Percentiles rank a stretch among this genome's conserved stretches.
phyloP scores from a whole-genome alignment of 1,140 invertebrate species.

The Zaprionus tsacasi region DNA sequence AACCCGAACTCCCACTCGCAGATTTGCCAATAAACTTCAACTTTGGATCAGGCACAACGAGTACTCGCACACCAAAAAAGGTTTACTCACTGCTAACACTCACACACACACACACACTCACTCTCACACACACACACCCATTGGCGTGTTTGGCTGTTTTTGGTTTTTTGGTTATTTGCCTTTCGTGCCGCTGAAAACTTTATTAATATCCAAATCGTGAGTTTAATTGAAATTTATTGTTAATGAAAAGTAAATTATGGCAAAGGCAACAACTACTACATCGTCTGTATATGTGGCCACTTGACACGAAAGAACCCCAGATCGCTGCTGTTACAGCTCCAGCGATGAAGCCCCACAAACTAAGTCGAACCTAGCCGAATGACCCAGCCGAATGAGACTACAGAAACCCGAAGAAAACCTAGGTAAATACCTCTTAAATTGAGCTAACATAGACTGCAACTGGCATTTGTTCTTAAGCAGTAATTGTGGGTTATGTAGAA shows the following conservation, averaged over 20 bases:
- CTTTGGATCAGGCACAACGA: slow-evolving; percentile 22
- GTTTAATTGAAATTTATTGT: slow-evolving; percentile 83
- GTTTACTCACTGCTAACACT: slow-evolving; percentile 16
- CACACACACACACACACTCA: slow-evolving; percentile 10
- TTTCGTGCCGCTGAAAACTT: slow-evolving; percentile 76
- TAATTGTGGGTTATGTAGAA: too few relatives aligned
- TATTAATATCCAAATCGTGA: slow-evolving; percentile 79
- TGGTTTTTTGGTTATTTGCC: slow-evolving; percentile 58
- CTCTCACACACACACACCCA: not conserved
- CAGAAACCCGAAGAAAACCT: not conserved
- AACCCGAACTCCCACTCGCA: slow-evolving; percentile 57
- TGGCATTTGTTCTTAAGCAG: not conserved
- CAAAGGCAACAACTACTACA: slow-evolving; percentile 31
- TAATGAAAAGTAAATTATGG: slow-evolving; percentile 78
- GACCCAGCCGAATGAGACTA: slow-evolving; percentile 11
- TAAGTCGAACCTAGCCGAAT: not conserved
- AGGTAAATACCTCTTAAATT: not conserved
- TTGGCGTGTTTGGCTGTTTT: slow-evolving; percentile 23
- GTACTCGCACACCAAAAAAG: slow-evolving; percentile 13
- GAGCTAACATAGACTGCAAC: not conserved
- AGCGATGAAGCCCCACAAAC: slow-evolving; percentile 4
- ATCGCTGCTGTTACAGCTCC: not conserved
- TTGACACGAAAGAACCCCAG: slow-evolving; percentile 71
- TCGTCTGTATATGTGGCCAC: slow-evolving; percentile 50
- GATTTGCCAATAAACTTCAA: slow-evolving; percentile 61